Evolutionary conservation across 2,113 vertebrate species (phyloP), one percentile per base, ranked within the genome.

Genomic region (Cavia porcellus): DNA sequence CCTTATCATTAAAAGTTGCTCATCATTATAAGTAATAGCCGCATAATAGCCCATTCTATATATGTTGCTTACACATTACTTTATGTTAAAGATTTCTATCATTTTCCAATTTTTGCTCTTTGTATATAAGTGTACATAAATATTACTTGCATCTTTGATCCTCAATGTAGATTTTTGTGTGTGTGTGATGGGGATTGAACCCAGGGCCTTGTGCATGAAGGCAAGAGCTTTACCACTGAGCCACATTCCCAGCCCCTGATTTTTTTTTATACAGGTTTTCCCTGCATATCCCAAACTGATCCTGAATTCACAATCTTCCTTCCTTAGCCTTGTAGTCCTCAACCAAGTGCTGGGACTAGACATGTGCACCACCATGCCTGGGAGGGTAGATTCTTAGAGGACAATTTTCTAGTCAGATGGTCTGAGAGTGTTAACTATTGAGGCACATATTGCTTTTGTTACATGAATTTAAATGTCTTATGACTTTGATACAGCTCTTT

Each of bases 381-480:
- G 75, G 57, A 79, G 52, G 62, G 61, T 59, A 87, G 94, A 96
- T 92, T 92, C 77, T 83, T 95, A 64, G 79, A 94, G 89, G 77
- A 94, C 19, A 86, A 5, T 92, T 96, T 97, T 30, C 30, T 88
- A 42, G 50, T 91, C 55, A 91, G 32, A 61, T 38, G 50, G 5
- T 94, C 8, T 90, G 66, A 86, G 83, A 59, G 25, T 86, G 12
- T 92, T 82, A 89, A 79, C 38, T 92, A 77, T 86, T 62, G 52
- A 86, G 38, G 57, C 11, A 11, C 45, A 17, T 84, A 35, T 30
- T 96, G n/a, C 45, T 42, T 96, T 93, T 93, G 14, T 95, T 93
- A 64, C 59, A 66, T 86, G 89, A 89, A 84, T 94, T 94, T 97
- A 68, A 96, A 42, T 70, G 30, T 95, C 81, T 93, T 88, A 25